These are phyloP conservation scores for Listrodromus nycthemerus DNA, from an alignment of 2,888 invertebrate genomes.

Conservation along the genomic window DNA sequence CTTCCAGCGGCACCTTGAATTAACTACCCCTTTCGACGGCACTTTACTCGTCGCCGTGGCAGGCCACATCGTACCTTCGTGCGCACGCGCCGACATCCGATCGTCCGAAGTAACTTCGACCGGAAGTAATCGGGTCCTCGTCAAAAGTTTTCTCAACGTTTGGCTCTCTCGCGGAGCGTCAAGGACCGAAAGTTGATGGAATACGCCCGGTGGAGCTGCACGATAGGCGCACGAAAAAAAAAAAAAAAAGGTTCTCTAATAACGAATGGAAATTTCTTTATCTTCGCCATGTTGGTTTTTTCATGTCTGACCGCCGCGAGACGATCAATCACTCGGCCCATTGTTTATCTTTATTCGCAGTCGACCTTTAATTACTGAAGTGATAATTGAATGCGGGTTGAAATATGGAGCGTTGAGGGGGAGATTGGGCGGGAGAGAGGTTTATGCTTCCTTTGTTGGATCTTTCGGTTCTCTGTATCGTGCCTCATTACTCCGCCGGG, in stretches of 20 bases:
- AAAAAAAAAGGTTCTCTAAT: neutral
- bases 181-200: constrained; percentile 7
- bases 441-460: constrained; percentile 39
- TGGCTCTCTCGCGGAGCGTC: constrained; percentile 13
- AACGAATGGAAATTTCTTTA: neutral
- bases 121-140: constrained; percentile 50
- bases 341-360: constrained; percentile 67
- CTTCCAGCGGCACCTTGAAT: constrained; percentile 70
- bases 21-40: constrained; percentile 69
- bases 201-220: neutral
- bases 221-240: constrained; percentile 6
- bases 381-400: constrained; percentile 73
- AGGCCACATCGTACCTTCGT: constrained; percentile 11
- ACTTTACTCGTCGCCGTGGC: constrained; percentile 60
- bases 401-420: constrained; percentile 4
- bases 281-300: neutral
- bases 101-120: constrained; percentile 60
- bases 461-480: constrained; percentile 32
- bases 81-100: constrained; percentile 41
- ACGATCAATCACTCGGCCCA: constrained; percentile 34
- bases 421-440: neutral
- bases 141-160: constrained; percentile 9
- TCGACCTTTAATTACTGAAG: constrained; percentile 76
- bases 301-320: neutral
- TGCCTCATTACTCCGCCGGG: constrained; percentile 53